Evolutionary conservation across 1,140 invertebrate genomes (phyloP), one percentile per base, ranked within the genome.

Genomic region (Rhyacophila brunnea): DNA sequence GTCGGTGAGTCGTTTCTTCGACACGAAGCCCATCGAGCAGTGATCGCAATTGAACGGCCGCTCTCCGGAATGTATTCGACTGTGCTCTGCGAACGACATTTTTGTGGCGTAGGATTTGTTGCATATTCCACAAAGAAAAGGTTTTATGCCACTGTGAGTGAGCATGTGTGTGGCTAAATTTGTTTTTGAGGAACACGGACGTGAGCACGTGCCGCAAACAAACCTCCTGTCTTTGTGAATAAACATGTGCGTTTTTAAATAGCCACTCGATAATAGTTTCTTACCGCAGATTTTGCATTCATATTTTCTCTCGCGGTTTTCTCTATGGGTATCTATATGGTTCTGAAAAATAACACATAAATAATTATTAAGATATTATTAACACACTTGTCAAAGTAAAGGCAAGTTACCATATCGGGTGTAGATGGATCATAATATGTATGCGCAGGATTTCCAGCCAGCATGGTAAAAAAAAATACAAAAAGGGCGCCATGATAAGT

Each of bases 161-260:
- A 79, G 71, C 71, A 83, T 80, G 68, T 89, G 86, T 18, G 83
- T 75, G 4, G 80, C 80, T 2, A 88, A 68, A 61, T 84, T 78
- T 17, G 79, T 78, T 57, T 84, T 82, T 2, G 82, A 79, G 0
- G 70, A 74, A 50, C 77, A 78, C 3, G 74, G 71, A 42, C 68
- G 72, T 15, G 64, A 68, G 58, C 77, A 79, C 15, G 71, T 60
- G 43, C 75, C 66, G 38, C 77, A 79, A 34, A 76, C 72, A 47
- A 67, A 77, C 6, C 69, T 57, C n/a, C 68, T 67, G 17, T 67
- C 74, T 0, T 68, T 70, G 49, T 79, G 75, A 42, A 67, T 62
- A 3, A 67, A 63, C 4, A 73, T 67, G 32, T 79, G 77, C 1
- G 69, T 68, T 3, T 62, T 63, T 13, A 77, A 54, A 20, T 68